These are phyloP conservation scores for Cloeon dipterum DNA, from an alignment of 2,888 invertebrate genomes.

Conservation along the genomic window DNA sequence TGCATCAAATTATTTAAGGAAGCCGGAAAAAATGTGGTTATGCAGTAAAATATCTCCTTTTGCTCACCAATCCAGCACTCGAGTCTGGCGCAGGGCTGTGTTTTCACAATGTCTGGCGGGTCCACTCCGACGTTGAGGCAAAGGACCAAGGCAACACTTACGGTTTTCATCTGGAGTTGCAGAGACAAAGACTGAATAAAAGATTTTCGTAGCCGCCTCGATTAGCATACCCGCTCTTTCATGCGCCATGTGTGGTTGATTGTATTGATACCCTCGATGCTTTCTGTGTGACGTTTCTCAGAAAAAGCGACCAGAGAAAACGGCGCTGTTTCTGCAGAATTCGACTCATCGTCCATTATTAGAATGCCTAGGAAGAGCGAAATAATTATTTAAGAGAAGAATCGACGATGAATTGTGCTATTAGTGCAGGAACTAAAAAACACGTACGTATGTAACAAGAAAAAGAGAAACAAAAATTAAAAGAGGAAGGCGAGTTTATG, in stretches of 20 bases:
- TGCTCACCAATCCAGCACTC: slow-evolving; percentile 99
- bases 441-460: too few relatives aligned
- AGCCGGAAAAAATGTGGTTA: too few relatives aligned
- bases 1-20: too few relatives aligned
- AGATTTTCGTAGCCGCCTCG: not conserved
- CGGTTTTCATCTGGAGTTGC: slow-evolving; percentile 78
- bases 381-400: too few relatives aligned
- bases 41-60: too few relatives aligned
- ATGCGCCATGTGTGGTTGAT: slow-evolving; percentile 71
- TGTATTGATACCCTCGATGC: slow-evolving; percentile 38
- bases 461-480: too few relatives aligned
- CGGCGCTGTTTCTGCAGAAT: too few relatives aligned
- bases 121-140: slow-evolving; percentile 99
- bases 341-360: too few relatives aligned
- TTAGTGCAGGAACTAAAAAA: too few relatives aligned
- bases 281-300: slow-evolving; percentile 48
- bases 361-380: too few relatives aligned
- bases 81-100: slow-evolving; percentile 82
- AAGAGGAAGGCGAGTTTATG: too few relatives aligned
- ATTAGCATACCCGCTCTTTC: slow-evolving; percentile 55
- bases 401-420: too few relatives aligned
- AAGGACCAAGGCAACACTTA: slow-evolving; percentile 90
- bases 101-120: slow-evolving; percentile 94
- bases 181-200: slow-evolving; percentile 6
- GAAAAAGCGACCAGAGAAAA: slow-evolving; percentile 55